A percentile compares a stretch with the other conserved stretches of the same genome.
Conservation (phyloP, 2,888 invertebrate species). For the Euzetes globulus region DNA sequence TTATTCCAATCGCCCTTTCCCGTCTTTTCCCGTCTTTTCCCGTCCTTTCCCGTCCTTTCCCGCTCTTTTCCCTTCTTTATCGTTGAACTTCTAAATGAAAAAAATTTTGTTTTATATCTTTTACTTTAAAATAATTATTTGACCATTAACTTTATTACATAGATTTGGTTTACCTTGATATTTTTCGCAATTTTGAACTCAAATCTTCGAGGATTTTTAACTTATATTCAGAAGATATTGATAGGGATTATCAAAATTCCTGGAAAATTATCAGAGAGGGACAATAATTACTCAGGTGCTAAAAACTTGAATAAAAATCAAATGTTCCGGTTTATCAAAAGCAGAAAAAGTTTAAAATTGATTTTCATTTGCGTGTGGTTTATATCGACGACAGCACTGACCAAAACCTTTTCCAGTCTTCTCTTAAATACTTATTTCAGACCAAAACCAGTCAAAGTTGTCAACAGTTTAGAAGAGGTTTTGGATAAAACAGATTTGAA, state of each 20-base stretch:
- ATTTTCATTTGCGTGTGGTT: background rate
- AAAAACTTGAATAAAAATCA: no score
- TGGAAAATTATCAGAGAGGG: no score
- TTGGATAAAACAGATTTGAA: background rate
- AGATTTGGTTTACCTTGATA: background rate
- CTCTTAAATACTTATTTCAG: background rate
- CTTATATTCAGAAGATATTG: background rate
- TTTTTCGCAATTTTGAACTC: background rate
- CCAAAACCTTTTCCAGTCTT: background rate
- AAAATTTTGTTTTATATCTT: no score
- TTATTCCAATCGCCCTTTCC: no score
- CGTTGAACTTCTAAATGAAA: no score
- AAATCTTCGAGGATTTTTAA: background rate
- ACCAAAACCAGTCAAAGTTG: background rate
- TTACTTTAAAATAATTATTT: background rate
- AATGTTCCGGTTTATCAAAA: background rate
- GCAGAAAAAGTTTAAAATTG: background rate
- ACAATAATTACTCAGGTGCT: no score
- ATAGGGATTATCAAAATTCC: background rate
- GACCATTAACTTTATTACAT: background rate
- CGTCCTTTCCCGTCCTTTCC: no score
- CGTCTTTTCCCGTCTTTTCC: no score
- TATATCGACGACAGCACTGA: background rate
- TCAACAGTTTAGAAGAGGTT: background rate
- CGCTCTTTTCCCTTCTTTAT: no score